Base-by-base conservation (phyloP, 2,888 invertebrate species). In the Eilema caniola region DNA sequence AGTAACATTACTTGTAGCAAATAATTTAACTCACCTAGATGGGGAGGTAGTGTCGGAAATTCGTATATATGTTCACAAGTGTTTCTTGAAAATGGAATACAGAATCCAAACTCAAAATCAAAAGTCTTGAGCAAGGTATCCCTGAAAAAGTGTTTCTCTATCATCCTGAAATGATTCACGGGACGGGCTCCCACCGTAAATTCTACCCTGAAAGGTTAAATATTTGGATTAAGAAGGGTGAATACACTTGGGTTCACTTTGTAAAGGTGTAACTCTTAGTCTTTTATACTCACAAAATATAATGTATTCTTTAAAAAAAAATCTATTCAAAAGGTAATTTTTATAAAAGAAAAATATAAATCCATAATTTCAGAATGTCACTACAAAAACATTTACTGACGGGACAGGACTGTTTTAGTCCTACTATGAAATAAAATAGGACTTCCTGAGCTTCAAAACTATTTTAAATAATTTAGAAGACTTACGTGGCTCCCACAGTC, bases 41-140 rank as follows among this genome's bases (percentile, higher is more conserved):
- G 98, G 67, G 97, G 96, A 75, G 98, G 97, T 84, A 99, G 96
- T 72, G 97, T 96, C 16, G 99, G 99, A 95, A 99, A 99, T 94
- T 99, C 99, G 88, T 99, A 99, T 93, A 99, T 99, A 93, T 99
- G 99, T 95, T 99, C 99, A 92, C 99, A 99, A 16, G 99, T 99
- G 91, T 99, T 99, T 88, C 98, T 97, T 75, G 99, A 99, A 93
- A 98, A 98, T 62, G 99, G 99, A 93, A 99, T 99, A 92, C 99
- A 99, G 93, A 99, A 99, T 63, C 99, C 99, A 96, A 99, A 99
- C 92, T 99, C 99, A 96, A 99, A 99, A 92, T 99, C 99, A 95
- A 99, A 99, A 14, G 99, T 99, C 95, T 99, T 99, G 69, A 99
- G 96, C 76, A 99, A 95, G 72, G 97, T 97, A 85, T 99, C 98